Evolutionary conservation across 2,888 invertebrate genomes (phyloP).

Genomic region (Prenolepis imparis): DNA sequence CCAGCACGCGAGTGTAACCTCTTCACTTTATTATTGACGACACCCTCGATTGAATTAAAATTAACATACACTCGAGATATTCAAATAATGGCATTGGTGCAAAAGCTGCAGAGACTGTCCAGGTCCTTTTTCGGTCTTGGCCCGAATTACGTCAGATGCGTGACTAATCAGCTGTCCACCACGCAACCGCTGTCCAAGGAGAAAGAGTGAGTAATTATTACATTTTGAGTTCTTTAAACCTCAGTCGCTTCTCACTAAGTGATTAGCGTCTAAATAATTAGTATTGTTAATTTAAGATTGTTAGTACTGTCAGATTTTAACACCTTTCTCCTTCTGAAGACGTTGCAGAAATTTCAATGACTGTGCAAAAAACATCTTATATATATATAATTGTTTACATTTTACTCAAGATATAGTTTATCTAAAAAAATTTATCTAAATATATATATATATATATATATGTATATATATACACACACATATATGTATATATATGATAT

Average conservation of each 20-base stretch:
- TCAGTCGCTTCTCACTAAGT: no score
- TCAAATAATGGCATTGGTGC: constrained; percentile 75
- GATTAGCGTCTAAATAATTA: background rate
- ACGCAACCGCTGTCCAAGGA: constrained; percentile 78
- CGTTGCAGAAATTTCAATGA: background rate
- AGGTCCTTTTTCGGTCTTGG: constrained; percentile 58
- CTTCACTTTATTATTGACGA: background rate
- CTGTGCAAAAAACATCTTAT: background rate
- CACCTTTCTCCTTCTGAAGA: constrained; percentile 10
- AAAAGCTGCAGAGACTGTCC: constrained; percentile 71
- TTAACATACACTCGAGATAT: no score
- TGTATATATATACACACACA: no score
- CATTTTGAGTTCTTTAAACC: no score
- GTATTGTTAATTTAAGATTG: background rate
- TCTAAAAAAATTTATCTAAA: no score
- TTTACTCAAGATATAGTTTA: no score
- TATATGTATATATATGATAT: background rate
- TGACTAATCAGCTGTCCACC: constrained; percentile 52
- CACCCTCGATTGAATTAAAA: background rate
- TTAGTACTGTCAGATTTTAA: constrained; percentile 11
- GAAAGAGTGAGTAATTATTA: constrained; percentile 82
- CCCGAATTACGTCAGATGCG: constrained; percentile 48
- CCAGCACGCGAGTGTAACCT: background rate
- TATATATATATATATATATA: background rate
- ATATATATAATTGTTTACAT: no score